These are phyloP conservation scores for Ypsolopha sequella DNA, from an alignment of 2,888 invertebrate genomes.

Conservation along the genomic window DNA sequence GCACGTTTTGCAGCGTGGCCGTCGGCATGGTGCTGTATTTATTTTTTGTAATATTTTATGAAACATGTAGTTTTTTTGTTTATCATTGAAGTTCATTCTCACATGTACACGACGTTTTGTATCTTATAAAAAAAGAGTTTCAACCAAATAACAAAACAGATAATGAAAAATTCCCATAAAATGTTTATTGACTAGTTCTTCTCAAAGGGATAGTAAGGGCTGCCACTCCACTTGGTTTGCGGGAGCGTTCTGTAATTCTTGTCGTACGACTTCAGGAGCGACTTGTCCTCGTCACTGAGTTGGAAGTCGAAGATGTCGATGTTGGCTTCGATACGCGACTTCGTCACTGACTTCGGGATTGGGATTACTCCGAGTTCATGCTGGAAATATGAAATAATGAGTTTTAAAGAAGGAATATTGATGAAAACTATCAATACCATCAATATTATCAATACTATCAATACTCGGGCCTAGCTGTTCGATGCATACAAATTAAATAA, in stretches of 20 bases:
- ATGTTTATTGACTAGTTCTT: constrained; percentile 4
- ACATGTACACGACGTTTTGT: too few relatives aligned
- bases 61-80: too few relatives aligned
- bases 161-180: too few relatives aligned
- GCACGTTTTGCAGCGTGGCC: too few relatives aligned
- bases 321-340: constrained; percentile 35
- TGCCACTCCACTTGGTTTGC: constrained; percentile 27
- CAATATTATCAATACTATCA: neutral
- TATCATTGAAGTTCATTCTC: too few relatives aligned
- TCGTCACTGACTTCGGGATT: constrained; percentile 44
- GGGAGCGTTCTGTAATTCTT: constrained; percentile 29
- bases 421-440: too few relatives aligned
- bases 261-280: constrained; percentile 25
- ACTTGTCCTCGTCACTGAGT: constrained; percentile 22
- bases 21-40: too few relatives aligned
- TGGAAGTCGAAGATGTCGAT: constrained; percentile 46
- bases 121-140: too few relatives aligned
- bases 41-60: too few relatives aligned
- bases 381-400: constrained; percentile 20
- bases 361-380: constrained; percentile 37
- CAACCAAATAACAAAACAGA: neutral
- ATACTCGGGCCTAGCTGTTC: too few relatives aligned
- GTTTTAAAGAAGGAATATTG: neutral
- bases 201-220: constrained; percentile 39
- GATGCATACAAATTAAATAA: too few relatives aligned